These are phyloP conservation scores for Eupithecia centaureata DNA, from an alignment of 2,888 invertebrate genomes.

Conservation along the genomic window DNA sequence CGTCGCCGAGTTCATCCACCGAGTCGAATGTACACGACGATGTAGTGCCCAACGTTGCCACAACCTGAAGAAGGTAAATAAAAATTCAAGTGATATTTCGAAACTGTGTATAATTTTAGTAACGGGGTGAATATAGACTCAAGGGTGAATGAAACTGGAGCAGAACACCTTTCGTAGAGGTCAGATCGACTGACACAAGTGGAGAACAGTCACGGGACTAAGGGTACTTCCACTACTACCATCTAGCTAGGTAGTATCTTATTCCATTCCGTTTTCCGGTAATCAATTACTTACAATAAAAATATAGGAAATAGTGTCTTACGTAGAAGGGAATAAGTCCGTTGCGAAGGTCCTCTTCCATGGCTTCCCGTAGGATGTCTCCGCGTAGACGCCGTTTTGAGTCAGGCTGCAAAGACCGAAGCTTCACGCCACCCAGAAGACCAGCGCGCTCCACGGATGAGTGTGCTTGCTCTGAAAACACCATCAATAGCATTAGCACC, in stretches of 20 bases:
- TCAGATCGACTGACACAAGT: no score
- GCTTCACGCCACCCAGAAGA: slow-evolving; percentile 92
- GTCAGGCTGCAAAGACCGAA: slow-evolving; percentile 90
- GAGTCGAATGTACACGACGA: slow-evolving; percentile 97
- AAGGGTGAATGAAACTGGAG: no score
- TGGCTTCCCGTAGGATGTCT: slow-evolving; percentile 89
- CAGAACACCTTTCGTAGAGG: no score
- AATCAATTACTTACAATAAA: no score
- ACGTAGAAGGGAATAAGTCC: slow-evolving; percentile 99
- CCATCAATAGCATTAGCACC: not conserved
- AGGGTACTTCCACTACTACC: no score
- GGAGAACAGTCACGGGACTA: no score
- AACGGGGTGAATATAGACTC: no score
- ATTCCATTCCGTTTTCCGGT: no score
- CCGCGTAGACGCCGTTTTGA: slow-evolving; percentile 89
- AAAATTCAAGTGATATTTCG: not conserved
- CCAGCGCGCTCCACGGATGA: slow-evolving; percentile 97
- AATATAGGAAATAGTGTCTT: slow-evolving; percentile 65
- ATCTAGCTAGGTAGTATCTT: no score
- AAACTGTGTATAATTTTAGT: not conserved
- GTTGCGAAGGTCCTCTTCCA: slow-evolving; percentile 92
- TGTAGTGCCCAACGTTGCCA: slow-evolving; percentile 97
- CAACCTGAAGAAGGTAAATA: slow-evolving; percentile 82
- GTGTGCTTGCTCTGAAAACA: slow-evolving; percentile 90
- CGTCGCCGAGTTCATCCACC: slow-evolving; percentile 94